Conservation (phyloP, 2,888 invertebrate species). For the Pyrrhosoma nymphula region DNA sequence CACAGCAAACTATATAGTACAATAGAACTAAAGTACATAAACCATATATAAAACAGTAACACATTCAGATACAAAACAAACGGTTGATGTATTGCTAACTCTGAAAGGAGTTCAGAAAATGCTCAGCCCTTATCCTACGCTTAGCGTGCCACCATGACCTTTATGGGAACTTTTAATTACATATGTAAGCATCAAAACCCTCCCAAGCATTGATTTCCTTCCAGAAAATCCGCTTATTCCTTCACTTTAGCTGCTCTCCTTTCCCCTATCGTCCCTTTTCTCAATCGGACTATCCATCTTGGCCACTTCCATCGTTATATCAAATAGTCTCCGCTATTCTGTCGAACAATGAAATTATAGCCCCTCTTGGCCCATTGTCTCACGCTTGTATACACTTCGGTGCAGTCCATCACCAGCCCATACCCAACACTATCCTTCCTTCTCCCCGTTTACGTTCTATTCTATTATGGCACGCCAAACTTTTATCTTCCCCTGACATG, state of each 20-base stretch:
- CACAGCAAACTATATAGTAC: no score
- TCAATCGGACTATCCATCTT: constrained; percentile 42
- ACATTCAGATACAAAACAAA: no score
- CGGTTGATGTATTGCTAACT: no score
- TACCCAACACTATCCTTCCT: background rate
- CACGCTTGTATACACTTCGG: constrained; percentile 47
- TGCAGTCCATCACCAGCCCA: constrained; percentile 35
- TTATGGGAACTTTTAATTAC: background rate
- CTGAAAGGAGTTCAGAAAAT: no score
- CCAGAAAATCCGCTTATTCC: background rate
- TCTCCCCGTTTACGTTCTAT: constrained; percentile 26
- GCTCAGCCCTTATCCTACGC: no score
- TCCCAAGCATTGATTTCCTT: constrained; percentile 26
- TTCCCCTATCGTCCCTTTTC: constrained; percentile 21
- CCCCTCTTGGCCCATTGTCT: constrained; percentile 49
- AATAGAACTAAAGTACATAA: no score
- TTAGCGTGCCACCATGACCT: no score
- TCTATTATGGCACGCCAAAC: background rate
- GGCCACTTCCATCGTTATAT: constrained; percentile 13
- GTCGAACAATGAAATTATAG: constrained; percentile 66
- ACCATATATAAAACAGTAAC: no score
- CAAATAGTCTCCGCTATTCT: constrained; percentile 44
- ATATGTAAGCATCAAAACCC: background rate
- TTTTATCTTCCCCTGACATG: constrained; percentile 14
- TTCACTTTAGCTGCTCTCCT: constrained; percentile 13